A percentile compares a stretch with the other conserved stretches of the same genome.
phyloP scores from a whole-genome alignment of 2,888 invertebrate species.

The Drosophila niveifrons region DNA sequence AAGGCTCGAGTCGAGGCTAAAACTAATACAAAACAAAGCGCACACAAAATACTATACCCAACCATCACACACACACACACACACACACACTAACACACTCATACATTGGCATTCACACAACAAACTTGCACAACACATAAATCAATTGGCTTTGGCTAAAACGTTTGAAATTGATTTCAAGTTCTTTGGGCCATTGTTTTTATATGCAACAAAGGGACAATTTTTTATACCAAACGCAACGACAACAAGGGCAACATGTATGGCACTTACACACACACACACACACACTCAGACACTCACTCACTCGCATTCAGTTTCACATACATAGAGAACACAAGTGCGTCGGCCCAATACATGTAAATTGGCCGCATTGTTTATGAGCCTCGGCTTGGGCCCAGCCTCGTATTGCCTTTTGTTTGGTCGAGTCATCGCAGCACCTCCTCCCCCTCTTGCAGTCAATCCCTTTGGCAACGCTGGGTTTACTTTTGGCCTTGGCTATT shows the following conservation, averaged over 20 bases:
- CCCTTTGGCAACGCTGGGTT: constrained; percentile 8
- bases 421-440: constrained; percentile 1
- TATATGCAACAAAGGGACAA: constrained; percentile 79
- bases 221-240: constrained; percentile 68
- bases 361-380: constrained; percentile 77
- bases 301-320: constrained; percentile 11
- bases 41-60: constrained; percentile 17
- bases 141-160: constrained; percentile 78
- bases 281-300: constrained; percentile 28
- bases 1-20: constrained; percentile 40
- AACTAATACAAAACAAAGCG: constrained; percentile 59
- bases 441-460: background rate
- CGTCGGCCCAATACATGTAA: constrained; percentile 69
- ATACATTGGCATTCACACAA: constrained; percentile 26
- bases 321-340: constrained; percentile 31
- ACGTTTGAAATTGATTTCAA: constrained; percentile 78
- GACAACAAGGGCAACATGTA: constrained; percentile 38
- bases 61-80: constrained; percentile 13
- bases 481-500: constrained; percentile 64
- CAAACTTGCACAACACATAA: constrained; percentile 61
- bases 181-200: constrained; percentile 78
- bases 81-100: constrained; percentile 17
- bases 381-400: constrained; percentile 38
- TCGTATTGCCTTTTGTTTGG: constrained; percentile 53
- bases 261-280: constrained; percentile 31